These are phyloP conservation scores for Trissoscelio sp. DNA, from an alignment of 2,888 invertebrate genomes.

Conservation along the genomic window DNA sequence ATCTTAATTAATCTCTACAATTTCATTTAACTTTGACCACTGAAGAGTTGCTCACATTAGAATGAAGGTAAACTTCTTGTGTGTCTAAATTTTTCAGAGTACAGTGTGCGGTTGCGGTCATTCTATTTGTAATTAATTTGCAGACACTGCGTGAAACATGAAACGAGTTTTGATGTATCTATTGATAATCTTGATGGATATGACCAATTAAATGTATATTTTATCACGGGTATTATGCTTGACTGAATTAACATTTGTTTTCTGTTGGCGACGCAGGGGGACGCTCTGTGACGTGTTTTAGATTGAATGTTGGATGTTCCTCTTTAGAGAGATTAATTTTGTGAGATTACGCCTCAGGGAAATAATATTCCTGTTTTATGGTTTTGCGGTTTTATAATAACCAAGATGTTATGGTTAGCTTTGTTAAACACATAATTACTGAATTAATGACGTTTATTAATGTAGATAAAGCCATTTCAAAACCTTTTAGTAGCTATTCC, in stretches of 20 bases:
- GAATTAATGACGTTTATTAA: not conserved
- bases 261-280: conserved; percentile 6
- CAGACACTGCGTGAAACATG: conserved; percentile 41
- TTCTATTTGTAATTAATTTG: conserved; percentile 44
- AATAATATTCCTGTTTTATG: conserved; percentile 34
- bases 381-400: conserved; percentile 31
- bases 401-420: conserved; percentile 11
- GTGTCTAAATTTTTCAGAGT: too few relatives aligned
- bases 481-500: too few relatives aligned
- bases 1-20: too few relatives aligned
- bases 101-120: too few relatives aligned
- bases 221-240: conserved; percentile 41
- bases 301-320: conserved; percentile 24
- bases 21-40: too few relatives aligned
- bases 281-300: conserved; percentile 10
- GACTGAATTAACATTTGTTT: conserved; percentile 54
- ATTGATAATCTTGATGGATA: conserved; percentile 47
- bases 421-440: conserved; percentile 5
- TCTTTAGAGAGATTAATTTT: conserved; percentile 43
- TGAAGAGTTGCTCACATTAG: too few relatives aligned
- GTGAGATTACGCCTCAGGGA: conserved; percentile 9
- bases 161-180: conserved; percentile 47
- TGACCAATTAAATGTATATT: conserved; percentile 53
- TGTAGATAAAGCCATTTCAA: too few relatives aligned
- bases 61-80: too few relatives aligned